Evolutionary conservation across 2,888 invertebrate genomes (phyloP).

Genomic region (Dermolepida albohirtum): DNA sequence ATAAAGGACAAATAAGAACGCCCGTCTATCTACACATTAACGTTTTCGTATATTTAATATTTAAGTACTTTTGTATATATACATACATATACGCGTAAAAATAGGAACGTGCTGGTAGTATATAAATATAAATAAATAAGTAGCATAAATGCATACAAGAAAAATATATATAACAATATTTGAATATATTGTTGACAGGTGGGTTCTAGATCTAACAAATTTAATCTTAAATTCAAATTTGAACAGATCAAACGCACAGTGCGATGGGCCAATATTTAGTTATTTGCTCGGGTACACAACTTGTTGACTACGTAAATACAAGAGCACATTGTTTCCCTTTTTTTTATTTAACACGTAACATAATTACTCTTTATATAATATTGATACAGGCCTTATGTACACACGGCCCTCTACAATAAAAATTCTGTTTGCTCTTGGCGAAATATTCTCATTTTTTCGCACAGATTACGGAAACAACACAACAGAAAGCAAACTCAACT

Average conservation of each 20-base stretch:
- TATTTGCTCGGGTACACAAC: conserved; percentile 66
- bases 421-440: conserved; percentile 36
- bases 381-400: conserved; percentile 36
- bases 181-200: conserved; percentile 64
- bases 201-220: conserved; percentile 65
- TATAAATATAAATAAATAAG: conserved; percentile 32
- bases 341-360: conserved; percentile 52
- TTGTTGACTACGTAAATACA: conserved; percentile 66
- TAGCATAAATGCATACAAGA: conserved; percentile 36
- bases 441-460: conserved; percentile 31
- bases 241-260: conserved; percentile 65
- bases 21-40: conserved; percentile 12
- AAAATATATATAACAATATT: conserved; percentile 62
- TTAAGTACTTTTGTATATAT: conserved; percentile 23
- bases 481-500: conserved; percentile 16
- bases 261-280: conserved; percentile 66
- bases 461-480: conserved; percentile 24
- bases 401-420: conserved; percentile 27
- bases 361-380: conserved; percentile 48
- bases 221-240: conserved; percentile 67
- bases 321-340: conserved; percentile 63
- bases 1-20: conserved; percentile 40
- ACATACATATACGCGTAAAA: conserved; percentile 10
- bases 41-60: conserved; percentile 16
- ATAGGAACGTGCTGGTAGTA: conserved; percentile 26